Base-by-base conservation (phyloP, 1,140 invertebrate genomes). In the Drosophila ambigua region DNA sequence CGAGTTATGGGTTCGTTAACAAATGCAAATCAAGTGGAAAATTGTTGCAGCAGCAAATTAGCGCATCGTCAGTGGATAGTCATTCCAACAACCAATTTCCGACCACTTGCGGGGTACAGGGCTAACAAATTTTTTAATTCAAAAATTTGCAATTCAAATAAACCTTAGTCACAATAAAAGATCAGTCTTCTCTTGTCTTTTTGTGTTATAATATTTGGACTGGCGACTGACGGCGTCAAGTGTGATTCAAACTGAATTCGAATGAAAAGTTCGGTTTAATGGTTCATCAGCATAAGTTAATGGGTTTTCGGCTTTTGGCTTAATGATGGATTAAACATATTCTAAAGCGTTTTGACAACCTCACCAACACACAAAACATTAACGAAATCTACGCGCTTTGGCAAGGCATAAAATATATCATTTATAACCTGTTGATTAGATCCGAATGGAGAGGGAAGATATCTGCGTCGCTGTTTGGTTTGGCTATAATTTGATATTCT, bases 21-120 rank as follows among this genome's bases (percentile, higher is more conserved):
- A 85, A 87, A 85, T 85, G 78, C 82, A 87, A 85, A 85, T 87
- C 50, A 87, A 66, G 50, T 71, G 77, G 74, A 87, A 85, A 85
- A 82, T 78, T 72, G 83, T 87, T 80, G 71, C 82, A 82, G 68
- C 75, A 79, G 73, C 82, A 85, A 85, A 85, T 85, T 87, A 88
- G 82, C 83, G 82, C 82, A 88, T 85, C 82, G 65, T 82, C 62
- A 62, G 44, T 26, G 55, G 35, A 62, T 62, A 57, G 57, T 57
- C 65, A 79, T 74, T 79, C 35, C 11, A 43, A 44, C 35, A 26
- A n/a, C 66, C 28, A 23, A 67, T 67, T 44, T 65, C 60, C 64
- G 64, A 66, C 63, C 60, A 64, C 44, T 39, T 41, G 49, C 23
- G 49, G 62, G 41, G 20, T 64, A 81, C 74, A 76, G 44, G 69